A percentile compares a stretch with the other conserved stretches of the same genome.
phyloP scores from a whole-genome alignment of 2,113 vertebrate genomes.

The Halcyon malimbica region DNA sequence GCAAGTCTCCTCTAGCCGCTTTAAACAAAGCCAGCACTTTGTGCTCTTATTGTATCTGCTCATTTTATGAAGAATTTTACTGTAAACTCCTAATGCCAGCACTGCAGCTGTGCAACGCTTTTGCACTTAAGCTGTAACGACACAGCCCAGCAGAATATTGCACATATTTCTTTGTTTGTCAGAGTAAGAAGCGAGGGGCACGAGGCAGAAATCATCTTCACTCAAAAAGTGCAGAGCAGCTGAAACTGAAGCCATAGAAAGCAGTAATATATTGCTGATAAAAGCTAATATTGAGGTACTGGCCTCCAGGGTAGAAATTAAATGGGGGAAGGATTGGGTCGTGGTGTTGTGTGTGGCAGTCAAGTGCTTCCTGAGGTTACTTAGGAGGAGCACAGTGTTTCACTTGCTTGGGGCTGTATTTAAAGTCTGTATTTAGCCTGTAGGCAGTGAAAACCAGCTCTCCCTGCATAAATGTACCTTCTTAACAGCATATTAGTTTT shows the following conservation, averaged over 20 bases:
- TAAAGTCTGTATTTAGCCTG: neutral
- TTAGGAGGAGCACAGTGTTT: neutral
- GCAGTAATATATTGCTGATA: neutral
- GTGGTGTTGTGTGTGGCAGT: neutral
- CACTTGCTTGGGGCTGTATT: neutral
- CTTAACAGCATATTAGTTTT: neutral
- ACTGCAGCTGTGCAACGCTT: neutral
- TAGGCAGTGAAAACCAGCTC: neutral
- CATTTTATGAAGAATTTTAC: neutral
- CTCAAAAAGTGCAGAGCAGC: neutral
- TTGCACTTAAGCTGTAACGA: neutral
- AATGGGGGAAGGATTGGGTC: fast-evolving
- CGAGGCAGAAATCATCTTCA: neutral
- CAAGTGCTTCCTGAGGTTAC: neutral
- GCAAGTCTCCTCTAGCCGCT: neutral
- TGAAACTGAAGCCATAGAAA: neutral
- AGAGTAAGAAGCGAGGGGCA: neutral
- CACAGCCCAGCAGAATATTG: neutral
- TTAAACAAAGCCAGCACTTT: neutral
- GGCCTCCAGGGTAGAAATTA: neutral
- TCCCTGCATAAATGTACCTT: neutral
- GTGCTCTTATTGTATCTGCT: neutral
- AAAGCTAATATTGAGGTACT: neutral
- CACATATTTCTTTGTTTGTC: neutral
- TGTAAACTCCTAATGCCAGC: neutral